Evolutionary conservation across 1,140 invertebrate species (phyloP).

Genomic region (Zaprionus inermis): DNA sequence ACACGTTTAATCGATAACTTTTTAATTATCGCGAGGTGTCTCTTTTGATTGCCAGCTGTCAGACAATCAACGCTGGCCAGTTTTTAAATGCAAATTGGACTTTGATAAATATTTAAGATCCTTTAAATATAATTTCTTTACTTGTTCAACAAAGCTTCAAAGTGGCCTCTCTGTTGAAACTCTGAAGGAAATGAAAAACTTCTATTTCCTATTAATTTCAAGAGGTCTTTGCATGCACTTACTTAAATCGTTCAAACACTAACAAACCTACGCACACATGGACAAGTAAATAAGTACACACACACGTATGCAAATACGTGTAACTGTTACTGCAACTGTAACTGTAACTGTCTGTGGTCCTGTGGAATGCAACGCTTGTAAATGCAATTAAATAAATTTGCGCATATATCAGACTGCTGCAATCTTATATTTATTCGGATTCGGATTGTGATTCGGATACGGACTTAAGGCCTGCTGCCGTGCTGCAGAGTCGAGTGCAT

Average conservation of each 20-base stretch:
- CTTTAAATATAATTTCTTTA: no score
- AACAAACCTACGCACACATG: constrained; percentile 16
- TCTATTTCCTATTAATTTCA: neutral
- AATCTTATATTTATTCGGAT: constrained; percentile 71
- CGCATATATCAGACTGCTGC: constrained; percentile 24
- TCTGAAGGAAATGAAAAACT: neutral
- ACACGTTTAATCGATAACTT: no score
- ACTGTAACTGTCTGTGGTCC: constrained; percentile 23
- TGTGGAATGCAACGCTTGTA: constrained; percentile 28
- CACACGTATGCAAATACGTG: constrained; percentile 68
- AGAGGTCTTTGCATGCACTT: neutral
- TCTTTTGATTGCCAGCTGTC: no score
- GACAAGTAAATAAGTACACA: constrained; percentile 1
- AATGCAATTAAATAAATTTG: constrained; percentile 69
- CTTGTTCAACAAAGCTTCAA: no score
- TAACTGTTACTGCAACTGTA: constrained; percentile 32
- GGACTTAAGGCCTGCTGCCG: constrained; percentile 52
- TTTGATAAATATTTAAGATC: no score
- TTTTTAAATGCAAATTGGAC: no score
- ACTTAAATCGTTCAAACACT: neutral
- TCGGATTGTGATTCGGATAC: constrained; percentile 16
- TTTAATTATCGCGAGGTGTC: no score
- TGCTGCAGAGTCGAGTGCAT: constrained; percentile 49
- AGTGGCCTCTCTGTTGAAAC: no score
- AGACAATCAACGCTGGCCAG: no score